Evolutionary conservation across 2,797 vertebrate genomes (phyloP), one percentile per base, ranked within the genome.

Genomic region (Danio jaintianensis): DNA sequence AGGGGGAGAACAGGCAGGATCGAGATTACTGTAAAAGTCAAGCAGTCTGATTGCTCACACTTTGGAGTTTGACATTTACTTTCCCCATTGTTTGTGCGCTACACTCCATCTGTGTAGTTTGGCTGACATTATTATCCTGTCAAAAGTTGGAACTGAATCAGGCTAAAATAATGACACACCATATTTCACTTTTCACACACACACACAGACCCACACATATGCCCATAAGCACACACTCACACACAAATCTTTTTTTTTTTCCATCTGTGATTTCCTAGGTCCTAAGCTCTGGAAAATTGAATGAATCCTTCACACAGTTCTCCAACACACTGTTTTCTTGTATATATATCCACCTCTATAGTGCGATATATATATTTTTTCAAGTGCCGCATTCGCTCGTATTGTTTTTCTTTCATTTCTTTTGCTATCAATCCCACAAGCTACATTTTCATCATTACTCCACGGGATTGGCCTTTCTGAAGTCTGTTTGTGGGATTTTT

Each of bases 71-170:
- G 78, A 80, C 78, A 80, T 80, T 80, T 80, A 80, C 78, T 80
- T 80, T 80, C 42, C 56, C 52, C 69, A 80, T 73, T 80, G 69
- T 80, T 80, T 64, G 69, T 73, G 69, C 56, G 69, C 48, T 73
- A 48, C 22, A 36, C 69, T 80, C 78, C 78, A 80, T 80, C 78
- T 80, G 78, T 66, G 78, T 72, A 73, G 69, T 47, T 80, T 80
- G 78, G 78, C 78, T 80, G 78, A 80, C 78, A 80, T 80, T 80
- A 73, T 80, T 73, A 73, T 80, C 61, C 69, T 73, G 68, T 80
- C 59, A 73, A 73, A 73, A 73, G 50, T 75, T 83, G 78, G 82
- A 83, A 79, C 55, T 45, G 71, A 83, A 79, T 79, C 75, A 75
- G 70, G 38, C 11, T 56, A 82, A 55, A 64, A 68, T 72, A 72